Evolutionary conservation across 2,888 invertebrate species (phyloP).

Genomic region (Dastarcus helophoroides): DNA sequence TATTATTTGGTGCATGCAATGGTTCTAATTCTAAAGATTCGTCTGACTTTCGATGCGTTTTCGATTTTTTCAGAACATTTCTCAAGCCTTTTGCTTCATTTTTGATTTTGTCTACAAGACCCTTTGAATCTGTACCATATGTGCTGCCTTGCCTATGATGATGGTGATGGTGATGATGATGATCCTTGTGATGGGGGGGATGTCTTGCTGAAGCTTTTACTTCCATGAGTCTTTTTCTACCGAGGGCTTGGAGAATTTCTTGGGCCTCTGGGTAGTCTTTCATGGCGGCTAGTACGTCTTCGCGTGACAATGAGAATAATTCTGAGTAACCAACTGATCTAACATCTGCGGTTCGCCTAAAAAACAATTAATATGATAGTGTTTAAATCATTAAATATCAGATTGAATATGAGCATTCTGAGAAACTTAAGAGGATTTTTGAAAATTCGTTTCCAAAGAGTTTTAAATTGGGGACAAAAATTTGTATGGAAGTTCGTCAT

Average conservation of each 20-base stretch:
- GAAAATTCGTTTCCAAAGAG: no score
- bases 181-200: constrained; percentile 26
- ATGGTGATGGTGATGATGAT: constrained; percentile 21
- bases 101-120: constrained; percentile 72
- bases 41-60: constrained; percentile 45
- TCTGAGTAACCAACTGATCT: constrained; percentile 93
- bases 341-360: constrained; percentile 88
- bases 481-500: no score
- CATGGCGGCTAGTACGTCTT: constrained; percentile 89
- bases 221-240: constrained; percentile 77
- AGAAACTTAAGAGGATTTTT: no score
- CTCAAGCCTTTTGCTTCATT: constrained; percentile 69
- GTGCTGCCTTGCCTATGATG: constrained; percentile 19
- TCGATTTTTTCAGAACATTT: constrained; percentile 47
- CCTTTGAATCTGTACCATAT: constrained; percentile 54
- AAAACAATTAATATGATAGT: constrained; percentile 13
- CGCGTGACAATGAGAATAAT: constrained; percentile 83
- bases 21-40: constrained; percentile 61
- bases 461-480: no score
- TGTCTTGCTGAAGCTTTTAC: constrained; percentile 44
- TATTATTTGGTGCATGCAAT: constrained; percentile 39
- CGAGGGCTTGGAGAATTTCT: constrained; percentile 81
- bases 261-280: constrained; percentile 96
- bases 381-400: no score
- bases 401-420: no score